phyloP scores from a whole-genome alignment of 2,888 invertebrate species.

The Pomacea canaliculata region DNA sequence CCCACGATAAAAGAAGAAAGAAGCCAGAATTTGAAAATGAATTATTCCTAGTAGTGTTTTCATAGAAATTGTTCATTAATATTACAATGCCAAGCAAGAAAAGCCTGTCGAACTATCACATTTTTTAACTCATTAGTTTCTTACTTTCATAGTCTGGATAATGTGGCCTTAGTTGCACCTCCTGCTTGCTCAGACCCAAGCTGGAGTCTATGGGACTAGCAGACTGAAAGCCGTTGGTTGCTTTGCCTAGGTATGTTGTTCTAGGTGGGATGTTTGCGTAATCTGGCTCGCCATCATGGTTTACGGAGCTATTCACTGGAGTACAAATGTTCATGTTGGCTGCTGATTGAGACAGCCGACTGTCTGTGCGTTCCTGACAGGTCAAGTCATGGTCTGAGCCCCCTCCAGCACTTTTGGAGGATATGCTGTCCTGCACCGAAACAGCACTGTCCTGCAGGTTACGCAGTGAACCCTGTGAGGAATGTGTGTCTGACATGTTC shows the following conservation, averaged over 20 bases:
- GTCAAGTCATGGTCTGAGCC: conserved; percentile 23
- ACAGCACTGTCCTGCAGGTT: conserved; percentile 57
- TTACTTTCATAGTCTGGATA: conserved; percentile 38
- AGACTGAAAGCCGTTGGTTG: conserved; percentile 12
- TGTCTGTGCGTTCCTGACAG: conserved; percentile 26
- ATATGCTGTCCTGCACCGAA: conserved; percentile 56
- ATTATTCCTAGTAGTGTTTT: no score
- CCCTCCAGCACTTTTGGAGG: conserved; percentile 47
- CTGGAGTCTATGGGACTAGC: conserved; percentile 4
- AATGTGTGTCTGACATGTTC: conserved; percentile 65
- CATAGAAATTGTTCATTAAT: no score
- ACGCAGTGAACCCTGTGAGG: conserved; percentile 64
- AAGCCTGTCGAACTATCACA: no score
- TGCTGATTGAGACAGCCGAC: conserved; percentile 44
- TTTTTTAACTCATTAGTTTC: neutral
- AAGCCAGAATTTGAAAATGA: no score
- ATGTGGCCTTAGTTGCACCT: conserved; percentile 29
- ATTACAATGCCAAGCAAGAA: no score
- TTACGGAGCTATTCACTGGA: conserved; percentile 22
- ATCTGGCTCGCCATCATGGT: conserved; percentile 58
- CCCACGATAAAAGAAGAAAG: no score
- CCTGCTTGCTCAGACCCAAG: conserved; percentile 26
- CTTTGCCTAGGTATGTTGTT: conserved; percentile 19
- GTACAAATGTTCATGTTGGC: neutral
- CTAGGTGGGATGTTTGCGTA: conserved; percentile 61